A percentile compares a stretch with the other conserved stretches of the same genome.
These are phyloP conservation scores for Sibirionetta formosa DNA, from an alignment of 2,797 vertebrate genomes.

Conservation along the genomic window DNA sequence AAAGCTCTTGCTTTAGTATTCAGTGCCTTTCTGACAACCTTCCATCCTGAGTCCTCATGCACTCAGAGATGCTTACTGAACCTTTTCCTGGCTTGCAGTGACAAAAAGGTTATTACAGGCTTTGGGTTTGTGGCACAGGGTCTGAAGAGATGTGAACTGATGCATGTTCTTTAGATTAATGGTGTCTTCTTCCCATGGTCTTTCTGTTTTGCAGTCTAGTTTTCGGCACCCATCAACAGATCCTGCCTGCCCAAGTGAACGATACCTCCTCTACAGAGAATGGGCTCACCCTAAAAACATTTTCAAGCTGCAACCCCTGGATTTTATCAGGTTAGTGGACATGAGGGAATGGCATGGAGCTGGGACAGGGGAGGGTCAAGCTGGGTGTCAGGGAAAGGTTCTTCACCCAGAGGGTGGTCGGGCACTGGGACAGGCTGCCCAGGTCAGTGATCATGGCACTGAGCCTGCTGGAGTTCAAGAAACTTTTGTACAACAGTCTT, in stretches of 20 bases:
- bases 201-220: conserved; percentile 83
- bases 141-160: background rate
- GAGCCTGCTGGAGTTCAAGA: background rate
- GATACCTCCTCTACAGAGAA: conserved; percentile 90
- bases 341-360: background rate
- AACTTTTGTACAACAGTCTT: background rate
- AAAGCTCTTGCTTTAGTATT: background rate
- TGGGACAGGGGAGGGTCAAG: background rate
- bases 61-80: background rate
- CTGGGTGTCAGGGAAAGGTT: background rate
- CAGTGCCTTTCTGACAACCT: background rate
- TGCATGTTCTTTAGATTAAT: background rate
- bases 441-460: background rate
- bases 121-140: background rate
- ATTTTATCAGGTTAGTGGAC: conserved; percentile 89
- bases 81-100: background rate
- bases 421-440: background rate
- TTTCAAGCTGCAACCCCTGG: conserved; percentile 93
- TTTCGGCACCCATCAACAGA: conserved; percentile 86
- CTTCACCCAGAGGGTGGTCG: background rate
- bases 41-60: background rate
- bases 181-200: background rate
- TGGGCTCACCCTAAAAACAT: conserved; percentile 94
- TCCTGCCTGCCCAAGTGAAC: conserved; percentile 86
- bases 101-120: background rate